Base-by-base conservation (phyloP, 2,113 vertebrate species). In the Peromyscus californicus region DNA sequence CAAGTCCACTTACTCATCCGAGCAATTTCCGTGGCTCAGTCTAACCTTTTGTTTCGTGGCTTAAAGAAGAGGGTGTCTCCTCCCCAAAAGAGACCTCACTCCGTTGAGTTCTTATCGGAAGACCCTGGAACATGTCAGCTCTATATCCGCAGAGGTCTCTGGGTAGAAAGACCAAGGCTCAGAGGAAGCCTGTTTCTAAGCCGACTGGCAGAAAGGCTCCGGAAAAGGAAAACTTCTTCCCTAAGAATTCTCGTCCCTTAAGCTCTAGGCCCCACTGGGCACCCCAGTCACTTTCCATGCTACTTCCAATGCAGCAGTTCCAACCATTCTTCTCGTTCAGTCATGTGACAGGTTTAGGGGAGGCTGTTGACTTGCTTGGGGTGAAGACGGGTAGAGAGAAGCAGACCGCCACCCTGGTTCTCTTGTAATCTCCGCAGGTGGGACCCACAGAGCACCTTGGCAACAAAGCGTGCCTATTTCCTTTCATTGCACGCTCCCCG, bases 341-440 rank as follows among this genome's bases (percentile, higher is more conserved):
- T 13, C 29, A 17, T 16, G 31, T n/a, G 45, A 67, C 45, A 11
- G 0, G 16, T 48, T 79, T 39, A 39, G 21, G n/a, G 48, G 19
- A 65, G 31, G 48, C n/a, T 0, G 9, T 61, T 19, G 76, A 22
- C 76, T 70, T 65, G 13, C 70, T 48, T 24, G 10, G n/a, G 8
- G 36, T 90, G 39, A 72, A 45, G 74, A 24, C 0, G 9, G 70
- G n/a, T 42, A 4, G 1, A 21, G 59, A 29, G 63, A 57, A 39
- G 59, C 54, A 36, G 0, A 0, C 5, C 2, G 1, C 54, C 2
- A 2, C 54, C 57, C 29, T 36, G 1, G 22, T 59, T 54, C n/a
- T 61, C 16, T 29, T 29, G 3, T 19, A 36, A 26, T 11, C 54
- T 51, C 80, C 7, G 3, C 0, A 13, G 48, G 39, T 79, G 89